These are phyloP conservation scores for Bubo bubo DNA, from an alignment of 2,113 vertebrate species.

Conservation along the genomic window DNA sequence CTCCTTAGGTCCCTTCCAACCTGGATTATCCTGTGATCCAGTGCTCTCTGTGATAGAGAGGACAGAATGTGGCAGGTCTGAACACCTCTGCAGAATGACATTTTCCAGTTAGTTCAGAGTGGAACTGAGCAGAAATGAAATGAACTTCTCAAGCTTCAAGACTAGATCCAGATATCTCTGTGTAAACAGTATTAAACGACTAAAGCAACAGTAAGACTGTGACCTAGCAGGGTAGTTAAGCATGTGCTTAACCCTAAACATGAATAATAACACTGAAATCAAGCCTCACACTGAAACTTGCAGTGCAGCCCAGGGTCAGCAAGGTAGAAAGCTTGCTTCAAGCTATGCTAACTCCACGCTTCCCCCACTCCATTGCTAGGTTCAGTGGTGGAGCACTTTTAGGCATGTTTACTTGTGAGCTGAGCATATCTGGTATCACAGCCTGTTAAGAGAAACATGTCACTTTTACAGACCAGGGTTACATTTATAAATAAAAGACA, in stretches of 20 bases:
- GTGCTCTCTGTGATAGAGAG: neutral
- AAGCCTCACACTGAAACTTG: neutral
- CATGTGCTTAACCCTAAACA: neutral
- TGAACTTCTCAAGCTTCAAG: neutral
- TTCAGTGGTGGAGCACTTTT: neutral
- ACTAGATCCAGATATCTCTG: neutral
- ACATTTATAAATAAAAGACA: slow-evolving; percentile 56
- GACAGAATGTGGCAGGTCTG: neutral
- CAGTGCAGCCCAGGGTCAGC: neutral
- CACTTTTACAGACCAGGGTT: slow-evolving; percentile 35
- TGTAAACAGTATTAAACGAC: neutral
- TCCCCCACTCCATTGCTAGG: neutral
- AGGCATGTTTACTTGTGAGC: slow-evolving; percentile 6
- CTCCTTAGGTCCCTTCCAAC: neutral
- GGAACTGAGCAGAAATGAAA: neutral
- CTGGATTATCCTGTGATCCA: neutral
- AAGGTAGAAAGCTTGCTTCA: neutral
- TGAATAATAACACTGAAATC: neutral
- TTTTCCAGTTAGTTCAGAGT: neutral
- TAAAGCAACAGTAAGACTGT: neutral
- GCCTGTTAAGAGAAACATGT: slow-evolving; percentile 38
- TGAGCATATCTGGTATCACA: neutral
- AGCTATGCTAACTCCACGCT: neutral
- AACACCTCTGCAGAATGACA: neutral
- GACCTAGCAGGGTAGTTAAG: neutral